Evolutionary conservation across 2,888 invertebrate species (phyloP).

Genomic region (Spodoptera exigua): DNA sequence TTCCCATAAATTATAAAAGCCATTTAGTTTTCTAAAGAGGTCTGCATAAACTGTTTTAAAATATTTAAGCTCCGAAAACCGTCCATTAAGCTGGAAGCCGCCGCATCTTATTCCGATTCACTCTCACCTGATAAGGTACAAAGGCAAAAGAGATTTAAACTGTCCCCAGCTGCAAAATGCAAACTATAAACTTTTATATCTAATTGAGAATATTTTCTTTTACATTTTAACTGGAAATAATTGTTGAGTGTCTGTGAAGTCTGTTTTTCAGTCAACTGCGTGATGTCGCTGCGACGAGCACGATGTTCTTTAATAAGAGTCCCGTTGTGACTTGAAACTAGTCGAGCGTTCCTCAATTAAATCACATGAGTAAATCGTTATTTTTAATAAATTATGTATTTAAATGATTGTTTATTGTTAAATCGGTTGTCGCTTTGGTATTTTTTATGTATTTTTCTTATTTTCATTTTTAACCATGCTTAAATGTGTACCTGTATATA

Average conservation of each 20-base stretch:
- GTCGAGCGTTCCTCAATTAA: too few relatives aligned
- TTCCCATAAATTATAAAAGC: slow-evolving; percentile 19
- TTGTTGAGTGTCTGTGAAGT: neutral
- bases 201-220: slow-evolving; percentile 1
- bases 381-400: too few relatives aligned
- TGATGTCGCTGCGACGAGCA: too few relatives aligned
- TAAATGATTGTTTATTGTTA: too few relatives aligned
- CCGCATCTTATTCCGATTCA: slow-evolving; percentile 41
- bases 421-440: neutral
- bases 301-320: too few relatives aligned
- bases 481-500: too few relatives aligned
- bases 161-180: slow-evolving; percentile 4
- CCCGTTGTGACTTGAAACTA: too few relatives aligned
- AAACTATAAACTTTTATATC: neutral
- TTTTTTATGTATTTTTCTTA: too few relatives aligned
- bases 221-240: neutral
- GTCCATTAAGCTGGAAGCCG: slow-evolving; percentile 29
- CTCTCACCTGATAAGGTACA: slow-evolving; percentile 22
- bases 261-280: too few relatives aligned
- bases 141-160: slow-evolving; percentile 12
- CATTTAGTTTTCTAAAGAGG: slow-evolving; percentile 14
- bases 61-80: slow-evolving; percentile 32
- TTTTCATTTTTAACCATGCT: too few relatives aligned
- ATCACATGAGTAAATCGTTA: too few relatives aligned
- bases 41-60: slow-evolving; percentile 31